Evolutionary conservation across 2,797 vertebrate genomes (phyloP), one percentile per base, ranked within the genome.

Genomic region (Periophthalmus magnuspinnatus): DNA sequence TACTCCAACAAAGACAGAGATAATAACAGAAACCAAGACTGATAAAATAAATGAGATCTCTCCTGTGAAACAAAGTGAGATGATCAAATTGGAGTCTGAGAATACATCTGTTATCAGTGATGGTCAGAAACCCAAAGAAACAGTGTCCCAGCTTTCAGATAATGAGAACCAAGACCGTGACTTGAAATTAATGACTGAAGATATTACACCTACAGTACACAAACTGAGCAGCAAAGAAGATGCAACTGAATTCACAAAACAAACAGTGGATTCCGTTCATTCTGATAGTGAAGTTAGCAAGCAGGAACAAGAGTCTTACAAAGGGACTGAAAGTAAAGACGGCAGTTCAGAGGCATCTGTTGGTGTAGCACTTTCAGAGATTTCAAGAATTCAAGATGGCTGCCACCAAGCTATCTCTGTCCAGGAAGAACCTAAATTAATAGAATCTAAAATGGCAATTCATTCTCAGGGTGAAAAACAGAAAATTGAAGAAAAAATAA

Each of bases 51-150:
- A 0, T 9, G 11, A 1, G 13, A 32, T 55, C 41, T 54, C 5
- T 70, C 17, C 59, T 21, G 14, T 21, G 3, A 77, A 71, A 69
- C 47, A 55, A 22, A 76, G 22, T 36, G 54, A 65, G 64, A 36
- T 28, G 6, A 34, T 3, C 14, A 69, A 66, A 8, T 56, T 68
- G 33, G 54, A 76, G 4, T 34, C 32, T 36, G 66, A 67, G 11
- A 78, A 65, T 5, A 1, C n/a, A 7, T 24, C 68, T 57, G 71
- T 54, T 7, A 50, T 5, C 9, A 50, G 69, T 22, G 9, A 54
- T 22, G 69, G 71, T 33, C 52, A 75, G 63, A 65, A 74, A 6
- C 54, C 48, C 41, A 48, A 71, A 47, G 58, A 76, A 65, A 56
- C 81, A 33, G 17, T 13, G 36, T 33, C 21, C 0, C 33, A 1